Evolutionary conservation across 2,113 vertebrate species (phyloP).

Genomic region (Spea multiplicata): DNA sequence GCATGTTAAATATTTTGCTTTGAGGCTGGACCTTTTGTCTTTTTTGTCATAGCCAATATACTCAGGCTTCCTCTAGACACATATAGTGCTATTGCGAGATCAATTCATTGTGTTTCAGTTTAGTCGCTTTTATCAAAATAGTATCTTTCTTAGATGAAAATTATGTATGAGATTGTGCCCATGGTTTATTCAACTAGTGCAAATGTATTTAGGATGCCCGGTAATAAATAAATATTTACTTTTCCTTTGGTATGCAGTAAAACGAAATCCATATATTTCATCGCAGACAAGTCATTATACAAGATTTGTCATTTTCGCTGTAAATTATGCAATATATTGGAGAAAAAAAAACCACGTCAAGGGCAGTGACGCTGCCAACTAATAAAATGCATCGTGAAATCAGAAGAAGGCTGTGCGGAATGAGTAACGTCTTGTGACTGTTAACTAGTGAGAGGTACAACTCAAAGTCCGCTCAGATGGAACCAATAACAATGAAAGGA

Average conservation of each 20-base stretch:
- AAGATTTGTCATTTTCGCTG: constrained; percentile 4
- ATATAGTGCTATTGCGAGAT: no score
- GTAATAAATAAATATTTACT: constrained; percentile 17
- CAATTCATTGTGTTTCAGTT: background rate
- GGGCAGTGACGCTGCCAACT: background rate
- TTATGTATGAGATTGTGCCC: background rate
- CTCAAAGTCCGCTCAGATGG: background rate
- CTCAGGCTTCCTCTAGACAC: no score
- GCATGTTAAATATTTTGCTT: no score
- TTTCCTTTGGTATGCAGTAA: constrained; percentile 26
- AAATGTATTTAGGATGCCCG: background rate
- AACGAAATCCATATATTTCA: constrained; percentile 15
- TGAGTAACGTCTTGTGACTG: background rate
- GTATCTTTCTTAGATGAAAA: constrained; percentile 24
- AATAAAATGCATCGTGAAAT: constrained; percentile 17
- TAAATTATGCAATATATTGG: constrained; percentile 30
- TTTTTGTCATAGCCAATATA: no score
- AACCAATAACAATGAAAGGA: background rate
- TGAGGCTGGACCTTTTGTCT: no score
- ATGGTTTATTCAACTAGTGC: constrained; percentile 5
- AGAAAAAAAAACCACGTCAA: constrained; percentile 22
- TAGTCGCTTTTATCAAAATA: background rate
- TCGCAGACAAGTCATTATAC: constrained; percentile 20
- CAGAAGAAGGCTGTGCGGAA: background rate
- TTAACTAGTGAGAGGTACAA: constrained; percentile 8